phyloP scores from a whole-genome alignment of 35 echinoderm and acorn worm species.

The Ptychodera flava region DNA sequence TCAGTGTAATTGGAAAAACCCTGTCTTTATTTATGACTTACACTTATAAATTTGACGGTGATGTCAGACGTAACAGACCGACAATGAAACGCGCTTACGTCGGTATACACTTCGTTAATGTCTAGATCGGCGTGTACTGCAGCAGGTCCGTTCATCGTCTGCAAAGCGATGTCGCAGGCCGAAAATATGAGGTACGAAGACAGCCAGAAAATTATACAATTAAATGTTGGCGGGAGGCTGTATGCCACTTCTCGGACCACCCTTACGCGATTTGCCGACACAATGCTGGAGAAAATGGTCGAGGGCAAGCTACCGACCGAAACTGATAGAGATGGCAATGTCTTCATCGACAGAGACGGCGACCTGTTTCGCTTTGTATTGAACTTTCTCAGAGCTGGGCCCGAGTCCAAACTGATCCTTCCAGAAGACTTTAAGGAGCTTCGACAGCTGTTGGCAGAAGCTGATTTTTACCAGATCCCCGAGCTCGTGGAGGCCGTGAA shows the following conservation, averaged over 20 bases:
- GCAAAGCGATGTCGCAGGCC: too few species aligned
- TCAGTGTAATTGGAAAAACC: too few species aligned
- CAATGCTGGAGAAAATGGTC: neutral
- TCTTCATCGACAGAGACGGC: slow-evolving; percentile 32
- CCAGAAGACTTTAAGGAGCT: slow-evolving; percentile 13
- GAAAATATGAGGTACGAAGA: too few species aligned
- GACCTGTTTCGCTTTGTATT: slow-evolving; percentile 14
- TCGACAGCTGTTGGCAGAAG: slow-evolving; percentile 6
- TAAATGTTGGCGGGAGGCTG: neutral
- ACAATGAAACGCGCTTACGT: too few species aligned
- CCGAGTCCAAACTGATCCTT: neutral
- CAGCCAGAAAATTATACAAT: neutral
- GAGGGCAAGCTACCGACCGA: too few species aligned
- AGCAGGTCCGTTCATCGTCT: too few species aligned
- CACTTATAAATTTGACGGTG: too few species aligned
- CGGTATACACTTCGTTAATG: too few species aligned
- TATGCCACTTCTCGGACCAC: neutral
- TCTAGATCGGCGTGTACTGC: too few species aligned
- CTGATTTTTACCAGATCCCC: slow-evolving; percentile 8
- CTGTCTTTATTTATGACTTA: too few species aligned
- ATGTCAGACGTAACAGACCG: too few species aligned
- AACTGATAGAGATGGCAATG: neutral
- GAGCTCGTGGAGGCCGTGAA: too few species aligned
- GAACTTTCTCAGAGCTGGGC: slow-evolving; percentile 11
- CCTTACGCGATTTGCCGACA: neutral